Evolutionary conservation across 2,113 vertebrate genomes (phyloP), one percentile per base, ranked within the genome.

Genomic region (Periophthalmus modestus): DNA sequence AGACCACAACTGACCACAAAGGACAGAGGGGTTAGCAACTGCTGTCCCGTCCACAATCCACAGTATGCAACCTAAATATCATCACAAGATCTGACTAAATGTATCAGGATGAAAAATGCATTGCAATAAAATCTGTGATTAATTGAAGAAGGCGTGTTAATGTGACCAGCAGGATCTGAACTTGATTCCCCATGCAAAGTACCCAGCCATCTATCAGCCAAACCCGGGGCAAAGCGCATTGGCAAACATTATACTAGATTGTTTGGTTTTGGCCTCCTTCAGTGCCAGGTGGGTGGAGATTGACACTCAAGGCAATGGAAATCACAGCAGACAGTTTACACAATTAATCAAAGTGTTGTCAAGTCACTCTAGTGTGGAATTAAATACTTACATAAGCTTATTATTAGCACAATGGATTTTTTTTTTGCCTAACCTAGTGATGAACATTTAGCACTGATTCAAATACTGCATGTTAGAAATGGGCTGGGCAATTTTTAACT

Each of bases 201-300:
- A 85, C 83, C 58, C 79, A 72, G 69, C 61, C 72, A 63, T 82
- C 65, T 79, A 72, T 82, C 81, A 78, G 76, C 59, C 72, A 77
- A 76, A 79, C 79, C 75, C 59, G 81, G 72, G 81, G 73, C 77
- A 84, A 86, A 85, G 46, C 85, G 58, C 61, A 75, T 85, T 87
- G 81, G 87, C 84, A 88, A 85, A 88, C 84, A 84, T 88, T 77
- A 80, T 67, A 75, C 74, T 80, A 73, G 66, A 78, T 71, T 82
- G 84, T 89, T 89, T 85, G 81, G 61, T 59, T 87, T 82, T 85
- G 65, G 59, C 68, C 83, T 75, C 59, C 54, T 84, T 66, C 71
- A 2, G 50, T 63, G 79, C 75, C 77, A 78, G 65, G 78, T 75
- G 65, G 82, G 81, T 83, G 87, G 79, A 87, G 86, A 75, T 71